These are phyloP conservation scores for Neosalanx taihuensis DNA, from an alignment of 2,797 vertebrate genomes.

Conservation along the genomic window DNA sequence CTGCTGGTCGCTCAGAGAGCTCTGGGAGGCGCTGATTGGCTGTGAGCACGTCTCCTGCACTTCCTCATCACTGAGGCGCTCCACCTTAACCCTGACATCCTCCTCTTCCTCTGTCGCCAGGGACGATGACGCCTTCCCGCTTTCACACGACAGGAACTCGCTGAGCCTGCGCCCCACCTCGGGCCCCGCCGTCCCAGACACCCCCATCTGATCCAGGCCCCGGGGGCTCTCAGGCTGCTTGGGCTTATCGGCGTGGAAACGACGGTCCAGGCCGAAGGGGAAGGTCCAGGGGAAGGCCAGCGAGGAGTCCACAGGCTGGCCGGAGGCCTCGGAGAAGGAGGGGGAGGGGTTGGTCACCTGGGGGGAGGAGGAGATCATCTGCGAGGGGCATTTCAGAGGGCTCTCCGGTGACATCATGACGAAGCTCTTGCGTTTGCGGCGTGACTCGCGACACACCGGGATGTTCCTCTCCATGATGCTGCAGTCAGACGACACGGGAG, in stretches of 20 bases:
- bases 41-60: constrained; percentile 94
- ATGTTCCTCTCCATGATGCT: constrained; percentile 92
- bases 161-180: constrained; percentile 79
- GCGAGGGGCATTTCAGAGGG: constrained; percentile 87
- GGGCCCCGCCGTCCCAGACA: constrained; percentile 59
- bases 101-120: constrained; percentile 80
- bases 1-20: constrained; percentile 95
- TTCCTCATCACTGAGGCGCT: constrained; percentile 94
- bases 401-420: constrained; percentile 91
- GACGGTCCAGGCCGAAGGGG: constrained; percentile 91
- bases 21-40: constrained; percentile 92
- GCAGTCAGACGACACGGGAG: constrained; percentile 93
- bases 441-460: constrained; percentile 89
- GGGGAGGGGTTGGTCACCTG: constrained; percentile 90
- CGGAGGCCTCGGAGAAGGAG: constrained; percentile 83
- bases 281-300: constrained; percentile 97
- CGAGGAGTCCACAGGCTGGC: constrained; percentile 91
- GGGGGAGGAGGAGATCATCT: constrained; percentile 84
- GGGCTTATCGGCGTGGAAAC: constrained; percentile 89
- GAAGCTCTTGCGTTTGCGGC: constrained; percentile 92
- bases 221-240: constrained; percentile 90
- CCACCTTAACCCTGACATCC: constrained; percentile 93
- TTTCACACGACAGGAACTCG: constrained; percentile 91
- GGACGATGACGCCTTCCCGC: constrained; percentile 81
- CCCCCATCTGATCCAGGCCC: constrained; percentile 81